A percentile compares a stretch with the other conserved stretches of the same genome.
phyloP scores from a whole-genome alignment of 2,113 vertebrate genomes.

The cattle (Bos taurus) region DNA sequence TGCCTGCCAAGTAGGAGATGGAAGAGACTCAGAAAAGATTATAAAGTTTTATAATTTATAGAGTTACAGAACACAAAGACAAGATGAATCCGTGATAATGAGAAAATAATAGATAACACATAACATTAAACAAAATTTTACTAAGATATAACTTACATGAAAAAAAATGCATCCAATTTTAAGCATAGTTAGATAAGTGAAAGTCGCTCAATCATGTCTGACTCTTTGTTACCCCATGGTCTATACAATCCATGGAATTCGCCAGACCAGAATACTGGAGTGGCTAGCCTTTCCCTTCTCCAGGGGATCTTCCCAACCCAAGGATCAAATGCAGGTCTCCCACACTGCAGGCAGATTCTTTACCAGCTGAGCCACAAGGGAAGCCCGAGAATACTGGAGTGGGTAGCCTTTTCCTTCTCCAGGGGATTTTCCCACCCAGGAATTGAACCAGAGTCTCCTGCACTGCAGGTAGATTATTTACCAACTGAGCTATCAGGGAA shows the following conservation, averaged over 20 bases:
- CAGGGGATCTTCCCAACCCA: neutral
- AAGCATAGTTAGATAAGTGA: neutral
- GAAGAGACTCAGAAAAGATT: neutral
- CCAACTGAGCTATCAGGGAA: neutral
- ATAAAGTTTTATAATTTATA: neutral
- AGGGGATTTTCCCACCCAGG: neutral
- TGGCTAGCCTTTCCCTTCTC: neutral
- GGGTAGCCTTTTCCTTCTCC: neutral
- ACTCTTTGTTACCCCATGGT: rapidly evolving
- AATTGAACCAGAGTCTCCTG: rapidly evolving
- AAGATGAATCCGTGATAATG: neutral
- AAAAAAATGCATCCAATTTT: neutral
- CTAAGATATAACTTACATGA: neutral
- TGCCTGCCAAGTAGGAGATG: neutral
- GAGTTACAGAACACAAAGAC: neutral
- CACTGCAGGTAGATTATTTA: neutral
- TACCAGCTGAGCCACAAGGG: neutral
- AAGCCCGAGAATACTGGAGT: neutral
- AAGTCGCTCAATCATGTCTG: neutral
- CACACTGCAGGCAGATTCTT: neutral
- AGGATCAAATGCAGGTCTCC: rapidly evolving
- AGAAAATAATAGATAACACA: neutral
- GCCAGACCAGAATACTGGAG: neutral
- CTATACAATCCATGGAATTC: neutral
- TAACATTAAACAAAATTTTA: neutral